A percentile compares a stretch with the other conserved stretches of the same genome.
phyloP scores from a whole-genome alignment of 2,113 vertebrate species.

The Clarias gariepinus region DNA sequence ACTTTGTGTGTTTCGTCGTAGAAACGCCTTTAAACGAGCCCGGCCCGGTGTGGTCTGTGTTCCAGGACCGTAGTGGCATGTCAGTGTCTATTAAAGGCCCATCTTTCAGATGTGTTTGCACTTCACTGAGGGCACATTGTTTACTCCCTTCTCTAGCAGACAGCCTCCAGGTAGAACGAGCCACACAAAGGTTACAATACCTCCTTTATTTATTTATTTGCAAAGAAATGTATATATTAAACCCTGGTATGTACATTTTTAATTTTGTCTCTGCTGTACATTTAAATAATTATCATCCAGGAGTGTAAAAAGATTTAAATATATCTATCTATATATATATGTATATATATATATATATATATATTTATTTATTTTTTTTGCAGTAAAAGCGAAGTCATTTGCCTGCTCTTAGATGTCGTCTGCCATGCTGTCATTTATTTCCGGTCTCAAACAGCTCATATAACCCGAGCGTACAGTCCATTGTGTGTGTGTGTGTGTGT shows the following conservation, averaged over 20 bases:
- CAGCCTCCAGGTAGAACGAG: constrained; percentile 62
- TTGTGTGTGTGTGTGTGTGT: constrained; percentile 55
- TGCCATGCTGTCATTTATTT: constrained; percentile 56
- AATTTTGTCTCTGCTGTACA: constrained; percentile 60
- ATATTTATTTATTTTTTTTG: constrained; percentile 43
- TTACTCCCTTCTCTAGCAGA: constrained; percentile 53
- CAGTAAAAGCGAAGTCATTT: constrained; percentile 60
- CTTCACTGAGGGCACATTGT: constrained; percentile 56
- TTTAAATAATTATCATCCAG: constrained; percentile 65
- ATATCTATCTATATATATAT: constrained; percentile 69
- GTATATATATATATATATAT: too few relatives aligned
- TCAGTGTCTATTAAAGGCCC: constrained; percentile 59
- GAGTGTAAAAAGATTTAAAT: too few relatives aligned
- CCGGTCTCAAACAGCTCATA: constrained; percentile 44
- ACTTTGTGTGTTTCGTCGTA: background rate
- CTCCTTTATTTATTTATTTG: constrained; percentile 1
- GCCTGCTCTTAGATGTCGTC: constrained; percentile 56
- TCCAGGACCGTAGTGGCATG: constrained; percentile 42
- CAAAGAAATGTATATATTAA: constrained; percentile 54
- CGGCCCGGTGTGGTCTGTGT: constrained; percentile 38
- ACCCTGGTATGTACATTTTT: constrained; percentile 55
- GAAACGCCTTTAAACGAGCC: background rate
- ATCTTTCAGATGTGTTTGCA: constrained; percentile 63
- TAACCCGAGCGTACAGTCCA: constrained; percentile 39
- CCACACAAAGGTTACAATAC: constrained; percentile 59